Percentiles rank a stretch among this genome's conserved stretches.
Conservation (phyloP, 2,113 vertebrate genomes). For the Xenus cinereus region DNA sequence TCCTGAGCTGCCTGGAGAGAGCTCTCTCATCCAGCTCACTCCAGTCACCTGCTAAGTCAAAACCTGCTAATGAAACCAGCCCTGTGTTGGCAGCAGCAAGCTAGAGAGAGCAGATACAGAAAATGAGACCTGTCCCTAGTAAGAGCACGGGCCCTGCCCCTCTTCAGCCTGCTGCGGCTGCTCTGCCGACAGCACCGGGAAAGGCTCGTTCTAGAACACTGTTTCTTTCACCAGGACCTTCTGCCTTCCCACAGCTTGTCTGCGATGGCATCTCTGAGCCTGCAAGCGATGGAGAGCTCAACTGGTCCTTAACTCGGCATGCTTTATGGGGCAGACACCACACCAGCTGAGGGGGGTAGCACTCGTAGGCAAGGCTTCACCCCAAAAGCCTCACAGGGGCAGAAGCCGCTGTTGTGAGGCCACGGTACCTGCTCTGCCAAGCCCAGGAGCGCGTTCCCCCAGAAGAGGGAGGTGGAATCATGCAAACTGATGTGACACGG, state of each 20-base stretch:
- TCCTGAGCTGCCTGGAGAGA: neutral
- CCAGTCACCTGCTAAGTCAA: too few species aligned
- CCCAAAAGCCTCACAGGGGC: neutral
- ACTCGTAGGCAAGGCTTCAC: neutral
- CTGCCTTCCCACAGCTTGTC: neutral
- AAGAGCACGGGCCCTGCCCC: neutral
- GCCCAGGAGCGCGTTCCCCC: neutral
- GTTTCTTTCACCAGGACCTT: neutral
- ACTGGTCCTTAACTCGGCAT: neutral
- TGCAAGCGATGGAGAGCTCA: neutral
- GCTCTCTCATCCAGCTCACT: neutral
- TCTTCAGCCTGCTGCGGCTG: neutral
- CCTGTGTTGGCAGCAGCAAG: neutral
- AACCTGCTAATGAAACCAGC: neutral
- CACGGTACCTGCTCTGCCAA: neutral
- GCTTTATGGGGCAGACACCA: neutral
- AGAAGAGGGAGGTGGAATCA: neutral
- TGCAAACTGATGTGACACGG: rapidly evolving
- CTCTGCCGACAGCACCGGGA: neutral
- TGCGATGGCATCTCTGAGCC: neutral
- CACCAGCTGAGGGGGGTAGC: too few species aligned
- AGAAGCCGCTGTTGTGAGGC: neutral
- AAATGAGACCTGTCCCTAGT: too few species aligned
- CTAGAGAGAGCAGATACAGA: neutral
- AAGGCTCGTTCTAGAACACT: neutral